A percentile compares a stretch with the other conserved stretches of the same genome.
These are phyloP conservation scores for Octodonta nipae DNA, from an alignment of 2,888 invertebrate species.

Conservation along the genomic window DNA sequence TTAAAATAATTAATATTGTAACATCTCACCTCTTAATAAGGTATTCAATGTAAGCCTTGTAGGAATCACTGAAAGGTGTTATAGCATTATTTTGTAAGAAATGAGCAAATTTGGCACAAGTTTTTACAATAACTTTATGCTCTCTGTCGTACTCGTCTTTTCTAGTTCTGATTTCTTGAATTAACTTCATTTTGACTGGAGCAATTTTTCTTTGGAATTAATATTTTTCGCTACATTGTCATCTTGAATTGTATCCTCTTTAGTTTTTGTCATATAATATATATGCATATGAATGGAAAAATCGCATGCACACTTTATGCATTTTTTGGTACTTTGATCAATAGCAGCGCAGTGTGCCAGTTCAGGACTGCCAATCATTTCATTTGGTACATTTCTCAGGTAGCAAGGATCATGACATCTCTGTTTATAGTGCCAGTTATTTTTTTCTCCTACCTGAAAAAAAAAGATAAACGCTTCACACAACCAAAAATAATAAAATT, in stretches of 20 bases:
- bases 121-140: conserved; percentile 19
- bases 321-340: conserved; percentile 15
- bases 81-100: conserved; percentile 28
- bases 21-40: no score
- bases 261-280: conserved; percentile 26
- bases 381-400: conserved; percentile 24
- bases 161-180: conserved; percentile 16
- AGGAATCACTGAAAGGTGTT: conserved; percentile 27
- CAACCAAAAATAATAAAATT: no score
- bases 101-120: conserved; percentile 27
- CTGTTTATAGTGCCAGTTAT: conserved; percentile 26
- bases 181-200: conserved; percentile 15
- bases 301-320: conserved; percentile 23
- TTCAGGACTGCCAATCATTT: conserved; percentile 26
- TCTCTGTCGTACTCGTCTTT: conserved; percentile 22
- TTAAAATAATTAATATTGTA: no score
- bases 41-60: conserved; percentile 25
- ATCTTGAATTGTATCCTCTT: conserved; percentile 21
- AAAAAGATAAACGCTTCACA: no score
- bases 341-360: conserved; percentile 26
- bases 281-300: conserved; percentile 29
- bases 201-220: conserved; percentile 16
- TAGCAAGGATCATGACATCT: conserved; percentile 30
- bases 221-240: conserved; percentile 20
- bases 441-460: conserved; percentile 21